Base-by-base conservation (phyloP, 2,797 vertebrate genomes). In the Columba guinea region DNA sequence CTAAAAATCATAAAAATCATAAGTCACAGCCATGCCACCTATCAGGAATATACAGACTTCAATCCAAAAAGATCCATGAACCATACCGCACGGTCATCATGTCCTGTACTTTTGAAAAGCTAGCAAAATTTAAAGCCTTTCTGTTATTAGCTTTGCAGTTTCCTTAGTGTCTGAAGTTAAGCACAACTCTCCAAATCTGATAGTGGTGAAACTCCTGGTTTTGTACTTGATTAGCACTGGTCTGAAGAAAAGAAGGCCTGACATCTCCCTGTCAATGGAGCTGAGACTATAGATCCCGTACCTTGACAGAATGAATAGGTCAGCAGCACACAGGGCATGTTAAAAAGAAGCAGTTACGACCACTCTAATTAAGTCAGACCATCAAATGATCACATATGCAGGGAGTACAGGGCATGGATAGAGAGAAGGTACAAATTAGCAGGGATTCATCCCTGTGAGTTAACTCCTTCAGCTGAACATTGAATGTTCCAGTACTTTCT, bases 51-150 rank as follows among this genome's bases (percentile, higher is more conserved):
- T 24, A 63, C 11, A 74, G 68, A 83, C 14, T 53, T 86, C 37
- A 53, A 41, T 46, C 19, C 19, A 35, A 4, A 56, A 68, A 58
- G 13, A 60, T 44, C 17, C 59, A 62, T 64, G 67, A 86, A 70
- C 7, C 4, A 20, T 17, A 46, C 6, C 0, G 0, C 0, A 1
- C 52, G 13, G 34, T 67, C 63, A 71, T 35, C 28, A 41, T 28
- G 17, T 9, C 19, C 52, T 65, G 5, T 9, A 71, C 17, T 21
- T 92, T 81, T 48, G 46, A 30, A 75, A 44, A 35, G 79, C 11
- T 22, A 56, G 28, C 4, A 44, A 77, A 75, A 5, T 62, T 77
- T 51, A 55, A 65, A 76, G 41, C 20, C 20, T 51, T 73, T 65
- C 13, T 68, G 4, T 4, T 76, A 21, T 62, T 34, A 86, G 14